Evolutionary conservation across 2,113 vertebrate species (phyloP).

Genomic region (Crocuta crocuta): DNA sequence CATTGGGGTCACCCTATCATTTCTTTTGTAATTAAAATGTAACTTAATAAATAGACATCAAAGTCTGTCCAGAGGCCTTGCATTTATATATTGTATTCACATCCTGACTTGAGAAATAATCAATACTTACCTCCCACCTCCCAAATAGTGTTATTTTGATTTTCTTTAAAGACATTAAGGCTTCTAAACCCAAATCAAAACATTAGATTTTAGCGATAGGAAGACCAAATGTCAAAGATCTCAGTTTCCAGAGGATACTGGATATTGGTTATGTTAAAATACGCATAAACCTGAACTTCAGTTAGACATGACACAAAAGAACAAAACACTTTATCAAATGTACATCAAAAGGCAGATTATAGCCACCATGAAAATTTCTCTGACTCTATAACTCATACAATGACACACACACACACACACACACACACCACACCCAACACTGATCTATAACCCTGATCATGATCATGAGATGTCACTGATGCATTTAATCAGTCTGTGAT

Average conservation of each 20-base stretch:
- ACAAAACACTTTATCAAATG: background rate
- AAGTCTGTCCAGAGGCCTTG: background rate
- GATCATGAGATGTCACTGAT: background rate
- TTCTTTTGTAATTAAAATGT: conserved; percentile 49
- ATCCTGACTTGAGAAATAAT: background rate
- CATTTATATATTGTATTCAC: background rate
- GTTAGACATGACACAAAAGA: background rate
- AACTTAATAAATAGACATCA: background rate
- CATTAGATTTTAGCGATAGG: background rate
- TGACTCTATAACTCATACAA: background rate
- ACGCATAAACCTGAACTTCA: background rate
- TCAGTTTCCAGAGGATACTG: background rate
- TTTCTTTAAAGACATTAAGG: background rate
- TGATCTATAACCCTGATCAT: background rate
- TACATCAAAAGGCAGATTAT: background rate
- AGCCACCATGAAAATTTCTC: background rate
- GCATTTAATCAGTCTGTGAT: background rate
- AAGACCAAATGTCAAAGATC: background rate
- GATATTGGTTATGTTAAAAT: background rate
- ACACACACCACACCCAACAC: background rate
- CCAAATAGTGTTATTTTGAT: background rate
- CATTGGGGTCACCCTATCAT: background rate
- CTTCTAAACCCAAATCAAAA: background rate
- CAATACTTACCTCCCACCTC: background rate
- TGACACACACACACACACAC: background rate